phyloP scores from a whole-genome alignment of 2,797 vertebrate species.

The Zalophus californianus region DNA sequence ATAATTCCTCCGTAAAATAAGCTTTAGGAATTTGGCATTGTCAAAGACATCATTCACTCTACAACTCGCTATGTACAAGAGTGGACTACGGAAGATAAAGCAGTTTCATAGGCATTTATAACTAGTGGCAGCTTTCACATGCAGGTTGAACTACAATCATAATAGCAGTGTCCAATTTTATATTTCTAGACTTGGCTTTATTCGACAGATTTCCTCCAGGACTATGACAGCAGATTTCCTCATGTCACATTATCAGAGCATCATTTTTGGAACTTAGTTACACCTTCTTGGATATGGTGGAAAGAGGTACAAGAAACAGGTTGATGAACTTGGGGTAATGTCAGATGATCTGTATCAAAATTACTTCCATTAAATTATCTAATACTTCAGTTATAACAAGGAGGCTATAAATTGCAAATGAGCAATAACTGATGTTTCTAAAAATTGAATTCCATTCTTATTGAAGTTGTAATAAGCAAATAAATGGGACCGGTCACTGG shows the following conservation, averaged over 20 bases:
- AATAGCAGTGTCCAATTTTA: background rate
- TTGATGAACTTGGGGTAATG: background rate
- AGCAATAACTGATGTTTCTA: background rate
- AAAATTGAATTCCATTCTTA: background rate
- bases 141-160: background rate
- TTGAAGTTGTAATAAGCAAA: background rate
- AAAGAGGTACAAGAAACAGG: slow-evolving; percentile 39
- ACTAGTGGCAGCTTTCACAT: background rate
- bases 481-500: background rate
- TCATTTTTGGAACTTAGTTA: slow-evolving; percentile 24
- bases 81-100: background rate
- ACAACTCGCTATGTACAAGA: background rate
- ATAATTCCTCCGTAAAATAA: background rate
- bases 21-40: background rate
- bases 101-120: background rate
- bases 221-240: background rate
- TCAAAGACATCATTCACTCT: background rate
- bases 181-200: slow-evolving; percentile 29
- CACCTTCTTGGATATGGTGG: background rate
- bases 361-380: background rate
- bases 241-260: background rate
- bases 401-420: background rate
- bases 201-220: background rate
- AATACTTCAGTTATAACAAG: background rate
- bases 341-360: background rate